These are phyloP conservation scores for Trematomus loennbergii DNA, from an alignment of 2,113 vertebrate species.

Conservation along the genomic window DNA sequence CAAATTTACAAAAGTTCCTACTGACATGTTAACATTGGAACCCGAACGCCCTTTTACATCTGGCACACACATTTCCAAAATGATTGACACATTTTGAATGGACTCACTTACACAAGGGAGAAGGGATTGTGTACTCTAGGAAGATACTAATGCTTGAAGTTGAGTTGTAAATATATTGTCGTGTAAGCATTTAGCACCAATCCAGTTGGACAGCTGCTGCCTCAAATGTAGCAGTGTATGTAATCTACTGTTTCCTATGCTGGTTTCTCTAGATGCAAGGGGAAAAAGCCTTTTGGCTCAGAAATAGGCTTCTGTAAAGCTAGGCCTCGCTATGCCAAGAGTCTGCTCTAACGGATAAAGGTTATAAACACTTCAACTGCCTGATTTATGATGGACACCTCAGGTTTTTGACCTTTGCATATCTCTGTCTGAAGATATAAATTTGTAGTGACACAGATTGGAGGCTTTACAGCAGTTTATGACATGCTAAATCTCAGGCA, in stretches of 20 bases:
- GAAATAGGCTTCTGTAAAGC: constrained; percentile 77
- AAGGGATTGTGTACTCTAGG: constrained; percentile 27
- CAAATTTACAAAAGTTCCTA: constrained; percentile 69
- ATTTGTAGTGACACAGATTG: constrained; percentile 88
- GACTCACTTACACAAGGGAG: constrained; percentile 35
- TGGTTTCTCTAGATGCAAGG: constrained; percentile 49
- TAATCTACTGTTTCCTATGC: constrained; percentile 63
- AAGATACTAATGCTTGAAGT: constrained; percentile 50
- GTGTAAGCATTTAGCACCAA: constrained; percentile 42
- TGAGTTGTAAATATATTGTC: constrained; percentile 63
- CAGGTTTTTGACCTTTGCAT: constrained; percentile 88
- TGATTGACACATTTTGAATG: constrained; percentile 62
- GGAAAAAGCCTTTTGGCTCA: constrained; percentile 64
- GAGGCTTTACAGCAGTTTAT: constrained; percentile 87
- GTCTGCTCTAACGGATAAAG: constrained; percentile 85
- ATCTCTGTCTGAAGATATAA: constrained; percentile 87
- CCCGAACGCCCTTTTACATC: constrained; percentile 52
- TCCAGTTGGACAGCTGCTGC: constrained; percentile 50
- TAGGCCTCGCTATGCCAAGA: constrained; percentile 81
- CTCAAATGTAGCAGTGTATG: constrained; percentile 53
- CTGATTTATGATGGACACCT: constrained; percentile 88
- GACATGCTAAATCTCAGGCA: constrained; percentile 86
- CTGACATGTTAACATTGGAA: constrained; percentile 59
- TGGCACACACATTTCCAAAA: constrained; percentile 34
- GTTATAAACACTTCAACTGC: constrained; percentile 85